These are phyloP conservation scores for Acronicta aceris DNA, from an alignment of 2,888 invertebrate species.

Conservation along the genomic window DNA sequence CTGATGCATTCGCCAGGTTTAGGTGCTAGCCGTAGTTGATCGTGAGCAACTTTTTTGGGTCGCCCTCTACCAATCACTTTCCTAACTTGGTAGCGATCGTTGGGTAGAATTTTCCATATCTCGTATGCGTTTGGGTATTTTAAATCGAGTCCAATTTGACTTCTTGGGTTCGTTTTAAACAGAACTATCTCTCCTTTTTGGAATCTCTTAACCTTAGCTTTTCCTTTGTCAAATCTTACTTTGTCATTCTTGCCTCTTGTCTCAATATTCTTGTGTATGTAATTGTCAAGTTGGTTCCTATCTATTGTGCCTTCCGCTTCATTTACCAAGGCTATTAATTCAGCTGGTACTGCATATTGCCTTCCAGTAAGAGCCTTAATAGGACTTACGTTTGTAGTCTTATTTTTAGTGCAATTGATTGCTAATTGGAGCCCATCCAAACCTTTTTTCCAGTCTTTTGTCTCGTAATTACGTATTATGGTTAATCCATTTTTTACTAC, in stretches of 20 bases:
- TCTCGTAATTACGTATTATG: constrained; percentile 49
- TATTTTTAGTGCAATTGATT: constrained; percentile 15
- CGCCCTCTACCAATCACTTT: neutral
- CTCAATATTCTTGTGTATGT: constrained; percentile 7
- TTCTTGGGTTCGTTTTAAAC: constrained; percentile 21
- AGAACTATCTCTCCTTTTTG: constrained; percentile 22
- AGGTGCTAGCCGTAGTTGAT: neutral
- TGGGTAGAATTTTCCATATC: constrained; percentile 14
- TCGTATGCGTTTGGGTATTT: constrained; percentile 26
- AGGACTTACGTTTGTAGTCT: constrained; percentile 10
- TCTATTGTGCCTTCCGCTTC: constrained; percentile 6
- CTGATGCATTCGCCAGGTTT: neutral
- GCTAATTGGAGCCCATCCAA: constrained; percentile 28
- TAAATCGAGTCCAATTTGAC: constrained; percentile 20
- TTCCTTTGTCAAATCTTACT: constrained; percentile 3
- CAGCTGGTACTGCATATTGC: constrained; percentile 22
- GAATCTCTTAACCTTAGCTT: constrained; percentile 17
- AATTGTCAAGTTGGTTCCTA: constrained; percentile 5
- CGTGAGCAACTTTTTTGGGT: neutral
- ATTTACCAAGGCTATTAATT: constrained; percentile 13
- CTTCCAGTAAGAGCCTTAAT: constrained; percentile 12
- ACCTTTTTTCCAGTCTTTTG: constrained; percentile 11
- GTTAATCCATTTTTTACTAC: constrained; percentile 48
- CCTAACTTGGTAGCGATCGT: constrained; percentile 22
- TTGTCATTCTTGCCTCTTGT: neutral